Base-by-base conservation (phyloP, 1,140 invertebrate species). In the Scaptomyza montana region DNA sequence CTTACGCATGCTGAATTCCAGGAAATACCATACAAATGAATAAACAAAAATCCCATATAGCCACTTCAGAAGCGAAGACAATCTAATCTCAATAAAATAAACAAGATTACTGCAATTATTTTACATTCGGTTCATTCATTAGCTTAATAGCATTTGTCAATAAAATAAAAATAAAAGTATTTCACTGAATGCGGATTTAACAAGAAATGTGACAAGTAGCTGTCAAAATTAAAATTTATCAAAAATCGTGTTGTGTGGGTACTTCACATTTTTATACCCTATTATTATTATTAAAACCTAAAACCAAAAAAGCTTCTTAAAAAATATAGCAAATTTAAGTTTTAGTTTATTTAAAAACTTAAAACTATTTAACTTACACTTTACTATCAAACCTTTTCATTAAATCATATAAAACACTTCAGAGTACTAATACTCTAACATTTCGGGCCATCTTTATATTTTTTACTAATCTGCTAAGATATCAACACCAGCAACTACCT, bases 131-230 rank as follows among this genome's bases (percentile, higher is more conserved):
- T 25, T 56, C 39, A 57, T 45, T 57, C 54, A 57, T 57, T 28
- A 43, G 36, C n/a, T 39, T 36, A 2, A 30, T 3, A 30, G 30
- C 30, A 33, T 25, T 25, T 47, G 43, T 28, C 4, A 25, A 25
- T 5, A 8, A 5, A n/a, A 30, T 0, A 7, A 49, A 49, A 49
- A 25, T 5, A 28, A 50, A 21, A 3, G 3, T 41, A 41, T 8
- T 43, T 13, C 19, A 25, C 39, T n/a, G n/a, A 16, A 56, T 4
- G 25, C 39, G 39, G 36, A 69, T 66, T 71, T 71, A 16, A 16
- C 61, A 77, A 56, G 64, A 56, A 68, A 84, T 85, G 67, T 25
- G 68, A 80, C 39, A 65, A 59, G 68, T 46, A 28, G 43, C 36
- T 56, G 72, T 54, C 54, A 80, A 67, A 67, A 73, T 41, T 60